phyloP scores from a whole-genome alignment of 2,797 vertebrate species.

The Petrocephalus schoutedeni region DNA sequence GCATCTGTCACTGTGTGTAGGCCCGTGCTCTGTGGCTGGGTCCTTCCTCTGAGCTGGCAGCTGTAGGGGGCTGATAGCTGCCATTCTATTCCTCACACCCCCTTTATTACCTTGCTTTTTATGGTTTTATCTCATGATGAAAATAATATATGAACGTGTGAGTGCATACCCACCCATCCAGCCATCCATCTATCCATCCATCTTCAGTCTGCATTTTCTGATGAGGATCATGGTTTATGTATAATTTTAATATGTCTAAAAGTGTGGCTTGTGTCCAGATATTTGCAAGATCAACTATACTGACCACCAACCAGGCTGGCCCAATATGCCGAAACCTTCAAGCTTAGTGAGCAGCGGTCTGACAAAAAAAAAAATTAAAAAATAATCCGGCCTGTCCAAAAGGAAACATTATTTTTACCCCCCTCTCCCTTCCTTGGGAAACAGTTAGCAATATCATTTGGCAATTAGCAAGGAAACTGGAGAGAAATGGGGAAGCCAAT shows the following conservation, averaged over 20 bases:
- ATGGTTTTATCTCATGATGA: neutral
- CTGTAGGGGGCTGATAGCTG: too few relatives aligned
- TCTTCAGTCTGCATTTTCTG: neutral
- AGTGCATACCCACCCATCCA: neutral
- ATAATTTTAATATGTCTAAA: neutral
- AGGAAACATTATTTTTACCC: conserved; percentile 50
- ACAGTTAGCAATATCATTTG: conserved; percentile 70
- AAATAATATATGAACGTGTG: neutral
- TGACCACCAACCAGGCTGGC: neutral
- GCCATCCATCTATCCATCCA: neutral
- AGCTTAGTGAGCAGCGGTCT: conserved; percentile 44
- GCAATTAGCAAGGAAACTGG: conserved; percentile 75
- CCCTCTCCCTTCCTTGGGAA: conserved; percentile 54
- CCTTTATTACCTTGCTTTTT: neutral
- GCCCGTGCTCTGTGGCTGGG: neutral
- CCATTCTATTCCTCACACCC: neutral
- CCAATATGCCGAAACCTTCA: neutral
- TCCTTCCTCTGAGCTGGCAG: neutral
- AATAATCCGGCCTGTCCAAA: conserved; percentile 56
- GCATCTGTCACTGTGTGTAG: neutral
- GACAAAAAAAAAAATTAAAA: conserved; percentile 46
- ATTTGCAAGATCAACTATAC: neutral
- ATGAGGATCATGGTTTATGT: neutral
- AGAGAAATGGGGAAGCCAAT: conserved; percentile 79
- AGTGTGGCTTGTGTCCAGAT: neutral